These are phyloP conservation scores for Lytechinus pictus DNA, from an alignment of 35 echinoderm and acorn worm species.

Conservation along the genomic window DNA sequence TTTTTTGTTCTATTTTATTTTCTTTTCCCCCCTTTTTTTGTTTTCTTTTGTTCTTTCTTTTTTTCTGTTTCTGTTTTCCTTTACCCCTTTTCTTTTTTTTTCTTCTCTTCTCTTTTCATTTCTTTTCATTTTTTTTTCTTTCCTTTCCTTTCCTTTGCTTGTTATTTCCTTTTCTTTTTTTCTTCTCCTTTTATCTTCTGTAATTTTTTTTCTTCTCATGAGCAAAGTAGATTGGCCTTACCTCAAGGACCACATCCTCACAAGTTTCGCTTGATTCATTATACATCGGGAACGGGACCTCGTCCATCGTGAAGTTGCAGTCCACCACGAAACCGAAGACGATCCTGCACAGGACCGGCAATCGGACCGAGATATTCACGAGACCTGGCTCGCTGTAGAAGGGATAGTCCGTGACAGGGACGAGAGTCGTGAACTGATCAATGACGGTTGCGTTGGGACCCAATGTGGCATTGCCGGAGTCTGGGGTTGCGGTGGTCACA, in stretches of 20 bases:
- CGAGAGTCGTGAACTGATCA: not conserved
- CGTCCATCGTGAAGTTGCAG: constrained; percentile 42
- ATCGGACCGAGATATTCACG: constrained; percentile 46
- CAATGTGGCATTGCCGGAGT: not conserved
- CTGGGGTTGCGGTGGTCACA: not conserved
- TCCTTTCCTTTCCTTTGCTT: no score
- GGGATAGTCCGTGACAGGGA: not conserved
- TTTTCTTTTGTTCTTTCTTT: no score
- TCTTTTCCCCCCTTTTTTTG: no score
- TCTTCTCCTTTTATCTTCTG: no score
- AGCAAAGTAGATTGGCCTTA: constrained; percentile 20
- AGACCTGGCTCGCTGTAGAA: constrained; percentile 65
- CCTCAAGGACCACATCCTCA: constrained; percentile 72
- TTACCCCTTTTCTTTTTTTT: no score
- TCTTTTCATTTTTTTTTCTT: no score
- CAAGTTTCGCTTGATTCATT: constrained; percentile 62
- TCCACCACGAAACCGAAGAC: constrained; percentile 49
- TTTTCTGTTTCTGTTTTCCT: no score
- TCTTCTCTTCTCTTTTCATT: no score
- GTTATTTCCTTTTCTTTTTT: no score
- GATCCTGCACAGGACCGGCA: constrained; percentile 60
- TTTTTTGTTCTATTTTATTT: no score
- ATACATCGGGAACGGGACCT: constrained; percentile 70
- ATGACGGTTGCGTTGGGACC: constrained; percentile 29
- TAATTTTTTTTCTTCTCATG: no score